phyloP scores from a whole-genome alignment of 2,797 vertebrate genomes.

The Oreochromis mossambicus region DNA sequence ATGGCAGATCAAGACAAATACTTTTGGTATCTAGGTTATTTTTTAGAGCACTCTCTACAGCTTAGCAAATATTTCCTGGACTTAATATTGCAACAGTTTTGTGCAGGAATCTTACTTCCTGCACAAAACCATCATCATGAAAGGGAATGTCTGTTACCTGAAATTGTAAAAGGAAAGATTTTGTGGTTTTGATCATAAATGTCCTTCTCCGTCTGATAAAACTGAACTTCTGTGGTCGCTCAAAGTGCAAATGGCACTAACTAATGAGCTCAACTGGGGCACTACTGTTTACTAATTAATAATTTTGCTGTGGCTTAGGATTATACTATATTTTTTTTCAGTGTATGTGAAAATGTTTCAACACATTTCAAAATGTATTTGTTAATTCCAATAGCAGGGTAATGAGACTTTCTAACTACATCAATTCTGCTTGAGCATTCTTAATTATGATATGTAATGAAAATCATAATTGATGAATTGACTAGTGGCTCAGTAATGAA shows the following conservation, averaged over 20 bases:
- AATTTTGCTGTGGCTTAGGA: conserved; percentile 18
- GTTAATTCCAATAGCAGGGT: conserved; percentile 68
- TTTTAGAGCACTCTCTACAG: not conserved
- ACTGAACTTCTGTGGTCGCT: not conserved
- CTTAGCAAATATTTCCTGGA: not conserved
- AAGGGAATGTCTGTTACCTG: not conserved
- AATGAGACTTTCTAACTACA: conserved; percentile 68
- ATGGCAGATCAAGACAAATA: not conserved
- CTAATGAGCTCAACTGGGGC: conserved; percentile 1
- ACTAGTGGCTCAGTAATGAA: conserved; percentile 71
- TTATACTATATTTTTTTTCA: not conserved
- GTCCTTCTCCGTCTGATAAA: not conserved
- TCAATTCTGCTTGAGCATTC: conserved; percentile 67
- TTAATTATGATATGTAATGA: conserved; percentile 74
- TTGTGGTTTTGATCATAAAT: not conserved
- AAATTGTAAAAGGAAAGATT: not conserved
- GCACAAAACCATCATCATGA: not conserved
- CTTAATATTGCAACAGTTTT: not conserved
- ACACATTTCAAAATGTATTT: conserved; percentile 46
- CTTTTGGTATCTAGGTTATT: not conserved
- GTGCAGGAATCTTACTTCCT: not conserved
- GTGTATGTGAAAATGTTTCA: conserved; percentile 32
- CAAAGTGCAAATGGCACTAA: not conserved
- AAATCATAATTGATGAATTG: conserved; percentile 75
- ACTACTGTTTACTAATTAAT: conserved; percentile 12